Evolutionary conservation across 2,113 vertebrate genomes (phyloP).

Genomic region (Megaptera novaeangliae): DNA sequence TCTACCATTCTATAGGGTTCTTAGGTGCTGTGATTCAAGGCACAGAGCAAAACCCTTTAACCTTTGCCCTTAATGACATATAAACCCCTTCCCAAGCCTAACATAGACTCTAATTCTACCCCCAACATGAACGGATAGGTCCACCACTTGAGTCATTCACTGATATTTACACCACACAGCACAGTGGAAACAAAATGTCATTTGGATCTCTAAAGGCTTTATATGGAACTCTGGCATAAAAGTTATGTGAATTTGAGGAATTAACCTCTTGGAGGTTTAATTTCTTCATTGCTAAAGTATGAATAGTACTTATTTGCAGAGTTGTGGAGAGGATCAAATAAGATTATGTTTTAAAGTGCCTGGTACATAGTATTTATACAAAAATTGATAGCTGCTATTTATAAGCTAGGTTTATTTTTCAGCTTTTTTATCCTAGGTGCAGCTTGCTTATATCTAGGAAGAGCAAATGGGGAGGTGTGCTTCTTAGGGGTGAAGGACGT

Average conservation of each 20-base stretch:
- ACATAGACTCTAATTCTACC: background rate
- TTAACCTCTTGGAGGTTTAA: background rate
- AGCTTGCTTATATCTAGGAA: background rate
- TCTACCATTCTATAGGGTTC: background rate
- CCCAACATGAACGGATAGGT: background rate
- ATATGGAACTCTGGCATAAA: background rate
- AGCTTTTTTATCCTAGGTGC: background rate
- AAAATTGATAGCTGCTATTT: background rate
- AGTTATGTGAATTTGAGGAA: background rate
- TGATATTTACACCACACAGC: background rate
- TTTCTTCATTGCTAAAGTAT: background rate
- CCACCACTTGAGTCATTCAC: background rate
- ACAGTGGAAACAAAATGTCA: background rate
- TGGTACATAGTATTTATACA: background rate
- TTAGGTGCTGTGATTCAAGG: background rate
- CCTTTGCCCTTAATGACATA: background rate
- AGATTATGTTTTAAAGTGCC: background rate
- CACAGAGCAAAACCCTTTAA: background rate
- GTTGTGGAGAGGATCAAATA: constrained; percentile 15
- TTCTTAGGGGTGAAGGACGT: background rate
- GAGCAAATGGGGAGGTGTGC: background rate
- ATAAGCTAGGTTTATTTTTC: background rate
- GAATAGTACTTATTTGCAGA: background rate
- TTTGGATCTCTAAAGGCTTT: background rate
- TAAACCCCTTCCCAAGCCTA: background rate